phyloP scores from a whole-genome alignment of 2,888 invertebrate species.

The Ennomos quercinarius region DNA sequence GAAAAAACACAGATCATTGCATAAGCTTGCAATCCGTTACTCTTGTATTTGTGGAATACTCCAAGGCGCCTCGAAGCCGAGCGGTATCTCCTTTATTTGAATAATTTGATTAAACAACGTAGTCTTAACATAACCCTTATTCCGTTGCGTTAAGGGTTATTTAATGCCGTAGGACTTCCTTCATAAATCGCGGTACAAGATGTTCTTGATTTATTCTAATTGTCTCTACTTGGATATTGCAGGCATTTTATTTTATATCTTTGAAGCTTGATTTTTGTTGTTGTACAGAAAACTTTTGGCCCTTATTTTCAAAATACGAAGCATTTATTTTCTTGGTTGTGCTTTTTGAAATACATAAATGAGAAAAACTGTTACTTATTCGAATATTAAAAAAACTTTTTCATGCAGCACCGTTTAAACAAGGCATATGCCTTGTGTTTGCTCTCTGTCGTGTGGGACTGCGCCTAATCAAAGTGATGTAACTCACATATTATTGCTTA shows the following conservation, averaged over 20 bases:
- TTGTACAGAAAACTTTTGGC: conserved; percentile 4
- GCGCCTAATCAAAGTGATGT: no score
- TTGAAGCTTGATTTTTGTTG: conserved; percentile 14
- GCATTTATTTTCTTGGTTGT: no score
- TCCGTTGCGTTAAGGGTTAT: conserved; percentile 26
- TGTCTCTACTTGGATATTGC: conserved; percentile 40
- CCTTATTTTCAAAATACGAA: background rate
- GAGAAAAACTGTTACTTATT: no score
- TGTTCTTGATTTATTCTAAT: conserved; percentile 51
- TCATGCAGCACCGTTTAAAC: no score
- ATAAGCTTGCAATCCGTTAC: conserved; percentile 43
- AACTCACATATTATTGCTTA: no score
- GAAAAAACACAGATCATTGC: conserved; percentile 38
- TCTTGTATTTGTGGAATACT: conserved; percentile 65
- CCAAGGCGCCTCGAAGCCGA: conserved; percentile 67
- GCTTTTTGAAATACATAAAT: no score
- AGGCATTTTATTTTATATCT: conserved; percentile 20
- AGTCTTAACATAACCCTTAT: conserved; percentile 46
- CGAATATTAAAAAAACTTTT: no score
- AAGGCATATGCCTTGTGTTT: no score
- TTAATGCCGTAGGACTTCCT: conserved; percentile 25
- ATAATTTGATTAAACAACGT: conserved; percentile 76
- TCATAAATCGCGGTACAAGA: conserved; percentile 47
- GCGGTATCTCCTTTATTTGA: conserved; percentile 73
- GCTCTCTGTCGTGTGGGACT: no score